These are phyloP conservation scores for Macrosiphum euphorbiae DNA, from an alignment of 2,888 invertebrate species.

Conservation along the genomic window DNA sequence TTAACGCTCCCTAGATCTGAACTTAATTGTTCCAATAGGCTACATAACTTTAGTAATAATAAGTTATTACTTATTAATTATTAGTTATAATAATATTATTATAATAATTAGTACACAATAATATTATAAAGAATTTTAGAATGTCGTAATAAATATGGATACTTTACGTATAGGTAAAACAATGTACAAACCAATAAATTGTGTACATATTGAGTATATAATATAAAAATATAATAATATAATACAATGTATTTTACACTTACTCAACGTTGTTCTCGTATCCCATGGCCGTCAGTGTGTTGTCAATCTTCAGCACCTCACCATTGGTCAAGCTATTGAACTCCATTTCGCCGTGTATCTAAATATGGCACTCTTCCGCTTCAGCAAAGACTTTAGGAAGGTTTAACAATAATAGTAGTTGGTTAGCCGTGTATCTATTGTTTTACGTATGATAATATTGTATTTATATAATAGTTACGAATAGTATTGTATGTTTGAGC, in stretches of 20 bases:
- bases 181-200: neutral
- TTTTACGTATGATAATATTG: neutral
- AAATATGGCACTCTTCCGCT: neutral
- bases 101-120: neutral
- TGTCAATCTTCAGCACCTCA: slow-evolving; percentile 45
- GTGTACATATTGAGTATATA: too few relatives aligned
- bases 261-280: slow-evolving; percentile 27
- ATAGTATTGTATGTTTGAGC: neutral
- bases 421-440: neutral
- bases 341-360: slow-evolving; percentile 28
- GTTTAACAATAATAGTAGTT: neutral
- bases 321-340: neutral
- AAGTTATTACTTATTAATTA: neutral
- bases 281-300: slow-evolving; percentile 25
- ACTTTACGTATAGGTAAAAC: neutral
- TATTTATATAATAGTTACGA: neutral
- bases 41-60: neutral
- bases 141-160: neutral
- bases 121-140: neutral
- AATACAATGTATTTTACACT: neutral
- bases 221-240: too few relatives aligned
- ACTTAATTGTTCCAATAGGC: neutral
- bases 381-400: neutral
- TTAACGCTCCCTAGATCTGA: neutral
- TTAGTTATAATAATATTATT: too few relatives aligned